Evolutionary conservation across 2,888 invertebrate species (phyloP).

Genomic region (Agrochola circellaris): DNA sequence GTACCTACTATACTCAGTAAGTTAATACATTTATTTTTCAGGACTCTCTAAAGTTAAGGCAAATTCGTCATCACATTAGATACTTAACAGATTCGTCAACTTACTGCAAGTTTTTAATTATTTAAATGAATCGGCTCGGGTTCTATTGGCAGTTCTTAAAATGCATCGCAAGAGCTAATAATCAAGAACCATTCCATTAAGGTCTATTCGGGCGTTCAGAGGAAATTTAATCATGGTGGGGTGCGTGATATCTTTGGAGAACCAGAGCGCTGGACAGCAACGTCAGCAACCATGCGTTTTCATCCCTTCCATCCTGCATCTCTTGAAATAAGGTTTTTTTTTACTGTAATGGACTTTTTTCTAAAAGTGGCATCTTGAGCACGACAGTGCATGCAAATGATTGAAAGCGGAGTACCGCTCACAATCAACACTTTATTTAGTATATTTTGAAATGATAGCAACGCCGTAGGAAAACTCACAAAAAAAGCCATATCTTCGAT

Average conservation of each 20-base stretch:
- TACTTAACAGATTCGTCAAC: not conserved
- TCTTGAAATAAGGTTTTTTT: not conserved
- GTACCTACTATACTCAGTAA: too few species aligned
- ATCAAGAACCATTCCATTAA: too few species aligned
- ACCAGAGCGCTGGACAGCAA: not conserved
- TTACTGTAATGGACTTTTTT: too few species aligned
- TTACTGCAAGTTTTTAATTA: slow-evolving; percentile 4
- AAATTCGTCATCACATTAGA: not conserved
- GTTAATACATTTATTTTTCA: not conserved
- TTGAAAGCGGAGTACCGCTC: too few species aligned
- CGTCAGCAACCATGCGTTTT: too few species aligned
- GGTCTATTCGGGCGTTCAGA: not conserved
- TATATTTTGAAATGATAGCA: too few species aligned
- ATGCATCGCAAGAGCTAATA: too few species aligned
- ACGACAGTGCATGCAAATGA: too few species aligned
- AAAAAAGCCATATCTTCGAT: not conserved
- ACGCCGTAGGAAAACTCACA: too few species aligned
- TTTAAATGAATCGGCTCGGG: not conserved
- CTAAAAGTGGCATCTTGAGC: too few species aligned
- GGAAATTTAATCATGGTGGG: not conserved
- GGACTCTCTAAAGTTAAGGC: not conserved
- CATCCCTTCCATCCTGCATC: not conserved
- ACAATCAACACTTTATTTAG: too few species aligned
- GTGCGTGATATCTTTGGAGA: not conserved
- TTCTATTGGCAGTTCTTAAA: too few species aligned